Evolutionary conservation across 2,113 vertebrate species (phyloP).

Genomic region (Poeciliopsis occidentalis): DNA sequence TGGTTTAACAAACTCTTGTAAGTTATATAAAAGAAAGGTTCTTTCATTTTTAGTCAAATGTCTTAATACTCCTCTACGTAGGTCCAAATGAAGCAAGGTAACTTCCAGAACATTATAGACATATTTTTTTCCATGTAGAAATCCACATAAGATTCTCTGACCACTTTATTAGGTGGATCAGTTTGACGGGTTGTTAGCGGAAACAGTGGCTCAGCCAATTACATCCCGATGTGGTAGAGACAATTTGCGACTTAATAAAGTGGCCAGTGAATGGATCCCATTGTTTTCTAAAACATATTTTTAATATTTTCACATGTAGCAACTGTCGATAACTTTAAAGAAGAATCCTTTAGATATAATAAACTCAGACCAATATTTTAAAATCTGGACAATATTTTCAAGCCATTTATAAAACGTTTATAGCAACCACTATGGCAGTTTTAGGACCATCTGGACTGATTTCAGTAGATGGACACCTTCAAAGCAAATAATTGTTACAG

Average conservation of each 20-base stretch:
- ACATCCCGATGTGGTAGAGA: neutral
- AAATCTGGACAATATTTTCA: conserved; percentile 13
- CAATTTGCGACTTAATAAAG: too few species aligned
- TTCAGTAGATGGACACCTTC: conserved; percentile 29
- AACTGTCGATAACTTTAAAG: neutral
- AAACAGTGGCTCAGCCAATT: neutral
- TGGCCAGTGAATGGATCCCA: neutral
- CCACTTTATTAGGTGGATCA: too few species aligned
- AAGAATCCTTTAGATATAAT: conserved; percentile 14
- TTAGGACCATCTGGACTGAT: conserved; percentile 23
- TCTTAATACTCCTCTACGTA: conserved; percentile 1
- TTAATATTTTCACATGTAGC: neutral
- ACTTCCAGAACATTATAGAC: neutral
- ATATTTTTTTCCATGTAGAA: conserved; percentile 4
- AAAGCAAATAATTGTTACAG: conserved; percentile 26
- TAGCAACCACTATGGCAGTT: neutral
- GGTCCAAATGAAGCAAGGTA: neutral
- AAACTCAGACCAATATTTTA: conserved; percentile 19
- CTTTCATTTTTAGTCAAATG: conserved; percentile 1
- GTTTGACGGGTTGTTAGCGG: too few species aligned
- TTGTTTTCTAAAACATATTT: neutral
- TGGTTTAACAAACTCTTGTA: neutral
- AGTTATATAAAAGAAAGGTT: neutral
- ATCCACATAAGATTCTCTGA: neutral
- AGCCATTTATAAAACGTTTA: conserved; percentile 18